Percentiles rank a stretch among this genome's conserved stretches.
These are phyloP conservation scores for Hyposoter didymator DNA, from an alignment of 2,888 invertebrate species.

Conservation along the genomic window DNA sequence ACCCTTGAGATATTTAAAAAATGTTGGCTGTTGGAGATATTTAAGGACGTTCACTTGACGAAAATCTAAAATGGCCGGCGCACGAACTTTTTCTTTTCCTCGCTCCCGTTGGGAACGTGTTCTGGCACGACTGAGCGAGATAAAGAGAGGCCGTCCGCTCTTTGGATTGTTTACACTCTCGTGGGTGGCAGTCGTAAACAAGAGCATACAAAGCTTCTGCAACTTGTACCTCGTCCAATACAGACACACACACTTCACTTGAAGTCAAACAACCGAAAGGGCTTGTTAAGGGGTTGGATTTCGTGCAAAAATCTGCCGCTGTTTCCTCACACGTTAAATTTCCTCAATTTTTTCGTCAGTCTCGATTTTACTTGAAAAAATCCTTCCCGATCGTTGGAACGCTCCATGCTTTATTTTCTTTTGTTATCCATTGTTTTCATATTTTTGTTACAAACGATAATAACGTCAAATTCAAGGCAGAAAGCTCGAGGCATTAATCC, in stretches of 20 bases:
- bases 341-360: not conserved
- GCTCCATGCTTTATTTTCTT: too few relatives aligned
- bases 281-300: conserved; percentile 4
- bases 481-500: not conserved
- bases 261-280: conserved; percentile 15
- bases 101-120: not conserved
- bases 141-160: not conserved
- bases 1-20: not conserved
- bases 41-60: not conserved
- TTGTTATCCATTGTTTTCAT: too few relatives aligned
- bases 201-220: conserved; percentile 21
- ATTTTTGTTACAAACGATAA: not conserved
- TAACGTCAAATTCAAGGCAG: not conserved
- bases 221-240: not conserved
- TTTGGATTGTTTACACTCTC: conserved; percentile 12
- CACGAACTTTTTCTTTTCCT: not conserved
- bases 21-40: not conserved
- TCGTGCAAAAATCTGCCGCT: not conserved
- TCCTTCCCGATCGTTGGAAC: too few relatives aligned
- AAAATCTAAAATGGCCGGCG: not conserved
- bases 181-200: conserved; percentile 15
- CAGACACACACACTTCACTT: not conserved
- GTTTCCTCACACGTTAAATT: not conserved
- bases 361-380: not conserved
- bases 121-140: not conserved